Evolutionary conservation across 2,797 vertebrate genomes (phyloP).

Genomic region (Myotis vivesi): DNA sequence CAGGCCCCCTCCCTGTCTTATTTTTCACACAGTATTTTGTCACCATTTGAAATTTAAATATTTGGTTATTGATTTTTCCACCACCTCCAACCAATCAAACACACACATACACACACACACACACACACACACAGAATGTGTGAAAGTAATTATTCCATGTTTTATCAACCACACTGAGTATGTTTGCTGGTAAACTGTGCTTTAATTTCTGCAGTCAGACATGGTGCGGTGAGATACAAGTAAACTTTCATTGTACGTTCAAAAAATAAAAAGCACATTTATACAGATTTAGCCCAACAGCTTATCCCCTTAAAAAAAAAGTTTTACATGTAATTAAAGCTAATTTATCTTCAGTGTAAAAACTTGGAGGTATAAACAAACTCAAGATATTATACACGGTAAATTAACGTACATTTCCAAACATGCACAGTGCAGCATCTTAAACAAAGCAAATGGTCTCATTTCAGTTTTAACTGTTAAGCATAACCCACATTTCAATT

Average conservation of each 20-base stretch:
- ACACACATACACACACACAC: neutral
- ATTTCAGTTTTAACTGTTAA: constrained; percentile 70
- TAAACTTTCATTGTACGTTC: constrained; percentile 60
- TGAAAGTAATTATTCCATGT: neutral
- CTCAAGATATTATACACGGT: constrained; percentile 72
- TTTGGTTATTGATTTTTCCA: neutral
- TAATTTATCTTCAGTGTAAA: constrained; percentile 86
- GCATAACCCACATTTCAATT: constrained; percentile 66
- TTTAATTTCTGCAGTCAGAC: constrained; percentile 71
- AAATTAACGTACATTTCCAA: constrained; percentile 76
- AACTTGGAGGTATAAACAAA: constrained; percentile 85
- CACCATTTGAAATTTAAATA: neutral
- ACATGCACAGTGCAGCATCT: constrained; percentile 78
- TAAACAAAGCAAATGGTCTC: constrained; percentile 68
- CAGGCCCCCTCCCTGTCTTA: neutral
- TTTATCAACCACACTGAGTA: neutral
- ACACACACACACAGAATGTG: neutral
- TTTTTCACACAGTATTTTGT: neutral
- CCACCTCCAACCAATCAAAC: neutral
- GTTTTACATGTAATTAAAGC: constrained; percentile 73
- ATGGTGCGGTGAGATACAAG: constrained; percentile 61
- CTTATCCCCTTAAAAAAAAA: constrained; percentile 43
- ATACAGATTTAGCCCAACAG: constrained; percentile 77
- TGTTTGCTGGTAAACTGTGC: neutral
- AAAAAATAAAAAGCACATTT: constrained; percentile 76